Evolutionary conservation across 1,140 invertebrate species (phyloP).

Genomic region (Cryptotermes secundus): DNA sequence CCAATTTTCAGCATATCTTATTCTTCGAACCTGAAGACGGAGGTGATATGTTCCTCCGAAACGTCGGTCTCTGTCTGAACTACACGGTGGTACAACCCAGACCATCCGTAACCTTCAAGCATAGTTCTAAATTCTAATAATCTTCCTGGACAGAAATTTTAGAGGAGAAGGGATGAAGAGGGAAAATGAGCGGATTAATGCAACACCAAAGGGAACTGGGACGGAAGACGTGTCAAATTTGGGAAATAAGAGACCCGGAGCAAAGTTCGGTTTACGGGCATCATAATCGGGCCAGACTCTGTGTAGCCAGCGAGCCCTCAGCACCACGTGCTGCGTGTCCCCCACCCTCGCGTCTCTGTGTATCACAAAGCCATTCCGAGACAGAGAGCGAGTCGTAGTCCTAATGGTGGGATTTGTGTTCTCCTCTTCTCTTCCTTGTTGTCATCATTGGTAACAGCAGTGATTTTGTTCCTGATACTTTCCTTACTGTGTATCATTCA

Average conservation of each 20-base stretch:
- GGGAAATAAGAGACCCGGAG: neutral
- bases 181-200: neutral
- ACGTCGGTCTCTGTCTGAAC: no score
- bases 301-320: neutral
- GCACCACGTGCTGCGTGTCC: neutral
- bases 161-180: no score
- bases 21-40: no score
- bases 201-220: neutral
- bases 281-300: neutral
- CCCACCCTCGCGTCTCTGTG: neutral
- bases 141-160: no score
- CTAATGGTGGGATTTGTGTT: constrained; percentile 16
- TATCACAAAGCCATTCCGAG: neutral
- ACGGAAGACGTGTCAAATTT: neutral
- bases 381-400: neutral
- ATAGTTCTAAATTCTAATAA: neutral
- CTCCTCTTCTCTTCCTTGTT: neutral
- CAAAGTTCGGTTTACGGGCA: neutral
- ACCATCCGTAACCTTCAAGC: no score
- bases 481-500: neutral
- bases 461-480: neutral
- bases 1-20: no score
- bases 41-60: no score
- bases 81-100: no score
- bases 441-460: constrained; percentile 15